Evolutionary conservation across 2,113 vertebrate species (phyloP).

Genomic region (Gobio gobio): DNA sequence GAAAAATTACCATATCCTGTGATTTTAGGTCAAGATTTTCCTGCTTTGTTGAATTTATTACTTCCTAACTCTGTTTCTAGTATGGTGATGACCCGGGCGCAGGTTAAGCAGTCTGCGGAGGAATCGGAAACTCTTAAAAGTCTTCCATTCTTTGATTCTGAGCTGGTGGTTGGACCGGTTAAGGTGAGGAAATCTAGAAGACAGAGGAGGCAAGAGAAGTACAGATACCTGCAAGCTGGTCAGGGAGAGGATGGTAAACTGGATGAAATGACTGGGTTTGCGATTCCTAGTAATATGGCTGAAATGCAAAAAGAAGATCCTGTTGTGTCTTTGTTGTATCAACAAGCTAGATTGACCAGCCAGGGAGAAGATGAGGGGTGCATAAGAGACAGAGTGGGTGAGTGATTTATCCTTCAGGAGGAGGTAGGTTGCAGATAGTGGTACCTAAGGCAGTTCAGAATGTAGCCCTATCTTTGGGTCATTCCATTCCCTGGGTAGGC

Average conservation of each 20-base stretch:
- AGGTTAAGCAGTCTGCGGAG: neutral
- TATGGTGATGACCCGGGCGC: neutral
- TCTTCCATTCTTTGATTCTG: no score
- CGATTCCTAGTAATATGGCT: neutral
- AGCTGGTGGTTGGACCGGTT: neutral
- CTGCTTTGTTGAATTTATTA: neutral
- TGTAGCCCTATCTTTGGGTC: no score
- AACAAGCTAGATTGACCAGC: neutral
- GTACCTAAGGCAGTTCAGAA: no score
- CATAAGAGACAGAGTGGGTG: no score
- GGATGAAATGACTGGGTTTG: neutral
- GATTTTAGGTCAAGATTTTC: slow-evolving; percentile 1
- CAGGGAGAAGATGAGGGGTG: neutral
- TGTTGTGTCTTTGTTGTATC: neutral
- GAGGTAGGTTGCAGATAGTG: no score
- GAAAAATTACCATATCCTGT: neutral
- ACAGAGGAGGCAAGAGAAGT: neutral
- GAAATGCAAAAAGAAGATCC: neutral
- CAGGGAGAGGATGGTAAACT: neutral
- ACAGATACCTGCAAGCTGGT: neutral
- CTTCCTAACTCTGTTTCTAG: neutral
- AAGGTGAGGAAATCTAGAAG: neutral
- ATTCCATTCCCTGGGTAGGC: no score
- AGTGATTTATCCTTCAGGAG: no score
- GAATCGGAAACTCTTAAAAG: no score